A percentile compares a stretch with the other conserved stretches of the same genome.
phyloP scores from a whole-genome alignment of 2,888 invertebrate species.

The Folsomia manolachei region DNA sequence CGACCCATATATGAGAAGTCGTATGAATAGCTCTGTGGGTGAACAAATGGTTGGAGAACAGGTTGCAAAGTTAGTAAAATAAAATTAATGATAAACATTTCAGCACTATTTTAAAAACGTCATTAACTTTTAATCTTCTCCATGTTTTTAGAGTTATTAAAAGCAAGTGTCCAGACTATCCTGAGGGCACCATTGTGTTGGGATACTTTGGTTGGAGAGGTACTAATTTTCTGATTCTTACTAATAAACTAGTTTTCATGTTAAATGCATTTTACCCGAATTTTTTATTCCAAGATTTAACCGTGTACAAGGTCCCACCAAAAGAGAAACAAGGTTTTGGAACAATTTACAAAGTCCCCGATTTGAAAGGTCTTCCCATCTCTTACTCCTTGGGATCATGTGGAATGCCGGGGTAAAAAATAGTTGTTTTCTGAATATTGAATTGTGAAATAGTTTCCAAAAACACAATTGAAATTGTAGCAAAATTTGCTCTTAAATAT shows the following conservation, averaged over 20 bases:
- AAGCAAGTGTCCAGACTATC: conserved; percentile 57
- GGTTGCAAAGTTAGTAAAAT: conserved; percentile 57
- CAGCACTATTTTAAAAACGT: background rate
- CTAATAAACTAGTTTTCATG: too few species aligned
- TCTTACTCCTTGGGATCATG: conserved; percentile 11
- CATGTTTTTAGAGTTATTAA: conserved; percentile 13
- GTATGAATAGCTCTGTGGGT: conserved; percentile 56
- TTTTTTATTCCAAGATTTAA: too few species aligned
- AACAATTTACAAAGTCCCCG: conserved; percentile 27
- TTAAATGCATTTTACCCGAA: too few species aligned
- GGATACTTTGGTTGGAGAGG: conserved; percentile 67
- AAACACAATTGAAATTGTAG: too few species aligned
- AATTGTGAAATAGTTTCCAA: too few species aligned
- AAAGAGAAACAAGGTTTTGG: conserved; percentile 21
- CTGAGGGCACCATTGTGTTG: conserved; percentile 64
- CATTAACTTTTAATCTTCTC: background rate
- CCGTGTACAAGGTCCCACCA: conserved; percentile 31
- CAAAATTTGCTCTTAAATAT: background rate
- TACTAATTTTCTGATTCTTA: too few species aligned
- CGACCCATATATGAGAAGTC: conserved; percentile 66
- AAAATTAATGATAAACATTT: background rate
- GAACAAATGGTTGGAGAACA: conserved; percentile 68
- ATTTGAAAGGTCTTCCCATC: conserved; percentile 30
- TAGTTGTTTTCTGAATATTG: background rate
- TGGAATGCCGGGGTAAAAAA: conserved; percentile 54